phyloP scores from a whole-genome alignment of 2,888 invertebrate species.

The Cataglyphis albicans region DNA sequence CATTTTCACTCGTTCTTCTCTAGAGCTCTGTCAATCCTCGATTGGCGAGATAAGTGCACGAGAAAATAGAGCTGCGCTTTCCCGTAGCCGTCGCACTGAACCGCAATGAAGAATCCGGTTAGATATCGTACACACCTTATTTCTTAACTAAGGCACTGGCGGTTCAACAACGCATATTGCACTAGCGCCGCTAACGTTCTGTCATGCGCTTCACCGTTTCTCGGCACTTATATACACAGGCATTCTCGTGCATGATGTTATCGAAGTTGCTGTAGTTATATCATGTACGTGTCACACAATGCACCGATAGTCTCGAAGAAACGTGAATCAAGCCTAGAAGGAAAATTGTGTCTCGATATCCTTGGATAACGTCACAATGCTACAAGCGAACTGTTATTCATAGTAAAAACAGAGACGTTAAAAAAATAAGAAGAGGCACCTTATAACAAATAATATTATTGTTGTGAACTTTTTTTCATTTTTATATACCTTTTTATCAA shows the following conservation, averaged over 20 bases:
- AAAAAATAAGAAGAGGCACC: background rate
- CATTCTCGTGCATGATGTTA: slow-evolving; percentile 18
- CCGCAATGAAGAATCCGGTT: background rate
- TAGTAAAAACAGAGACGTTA: background rate
- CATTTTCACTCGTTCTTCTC: background rate
- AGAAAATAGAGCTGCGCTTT: slow-evolving; percentile 9
- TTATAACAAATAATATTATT: background rate
- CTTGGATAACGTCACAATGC: slow-evolving; percentile 1
- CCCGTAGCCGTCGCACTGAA: background rate
- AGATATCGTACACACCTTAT: background rate
- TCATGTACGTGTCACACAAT: background rate
- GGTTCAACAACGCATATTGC: slow-evolving; percentile 12
- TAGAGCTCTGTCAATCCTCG: background rate
- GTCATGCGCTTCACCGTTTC: background rate
- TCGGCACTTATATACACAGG: slow-evolving; percentile 29
- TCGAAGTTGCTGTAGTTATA: background rate
- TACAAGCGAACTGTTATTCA: background rate
- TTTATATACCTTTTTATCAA: background rate
- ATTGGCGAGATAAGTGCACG: background rate
- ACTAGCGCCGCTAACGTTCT: slow-evolving; percentile 31
- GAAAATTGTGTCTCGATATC: background rate
- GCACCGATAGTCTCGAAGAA: background rate
- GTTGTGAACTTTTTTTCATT: too few species aligned
- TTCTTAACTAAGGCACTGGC: slow-evolving; percentile 1
- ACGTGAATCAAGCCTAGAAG: background rate